phyloP scores from a whole-genome alignment of 2,888 invertebrate species.

The Alloscopus bannaensis region DNA sequence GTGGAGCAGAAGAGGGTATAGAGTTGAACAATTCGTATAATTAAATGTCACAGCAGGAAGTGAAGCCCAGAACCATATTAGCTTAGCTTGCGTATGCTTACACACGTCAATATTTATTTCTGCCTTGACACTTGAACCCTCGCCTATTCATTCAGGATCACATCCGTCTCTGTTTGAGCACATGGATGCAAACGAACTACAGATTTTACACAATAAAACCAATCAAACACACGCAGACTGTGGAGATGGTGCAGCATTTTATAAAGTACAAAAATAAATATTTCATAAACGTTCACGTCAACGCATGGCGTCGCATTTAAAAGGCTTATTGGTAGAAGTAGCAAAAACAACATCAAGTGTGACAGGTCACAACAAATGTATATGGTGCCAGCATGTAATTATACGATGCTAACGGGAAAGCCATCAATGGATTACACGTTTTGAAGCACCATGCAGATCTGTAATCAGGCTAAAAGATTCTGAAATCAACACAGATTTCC shows the following conservation, averaged over 20 bases:
- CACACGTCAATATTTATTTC: slow-evolving; percentile 12
- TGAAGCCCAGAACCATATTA: slow-evolving; percentile 20
- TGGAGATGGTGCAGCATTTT: too few species aligned
- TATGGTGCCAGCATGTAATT: slow-evolving; percentile 16
- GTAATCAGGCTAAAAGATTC: too few species aligned
- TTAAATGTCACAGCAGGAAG: slow-evolving; percentile 63
- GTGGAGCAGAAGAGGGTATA: not conserved
- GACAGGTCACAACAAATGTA: slow-evolving; percentile 1
- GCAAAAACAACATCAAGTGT: not conserved
- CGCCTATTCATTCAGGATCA: slow-evolving; percentile 19
- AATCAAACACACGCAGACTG: slow-evolving; percentile 25
- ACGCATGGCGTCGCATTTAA: too few species aligned
- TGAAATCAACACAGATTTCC: too few species aligned
- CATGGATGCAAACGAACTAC: slow-evolving; percentile 4
- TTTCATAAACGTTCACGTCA: too few species aligned
- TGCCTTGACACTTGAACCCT: slow-evolving; percentile 62
- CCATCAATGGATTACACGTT: too few species aligned
- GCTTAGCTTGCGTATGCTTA: not conserved
- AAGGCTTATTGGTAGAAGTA: too few species aligned
- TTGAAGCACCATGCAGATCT: too few species aligned
- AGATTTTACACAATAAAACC: slow-evolving; percentile 33
- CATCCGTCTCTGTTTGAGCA: slow-evolving; percentile 9
- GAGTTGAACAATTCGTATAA: slow-evolving; percentile 48
- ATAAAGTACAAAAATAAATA: too few species aligned
- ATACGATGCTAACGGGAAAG: too few species aligned